Evolutionary conservation across 1,140 invertebrate species (phyloP).

Genomic region (Tetramorium simillimum): DNA sequence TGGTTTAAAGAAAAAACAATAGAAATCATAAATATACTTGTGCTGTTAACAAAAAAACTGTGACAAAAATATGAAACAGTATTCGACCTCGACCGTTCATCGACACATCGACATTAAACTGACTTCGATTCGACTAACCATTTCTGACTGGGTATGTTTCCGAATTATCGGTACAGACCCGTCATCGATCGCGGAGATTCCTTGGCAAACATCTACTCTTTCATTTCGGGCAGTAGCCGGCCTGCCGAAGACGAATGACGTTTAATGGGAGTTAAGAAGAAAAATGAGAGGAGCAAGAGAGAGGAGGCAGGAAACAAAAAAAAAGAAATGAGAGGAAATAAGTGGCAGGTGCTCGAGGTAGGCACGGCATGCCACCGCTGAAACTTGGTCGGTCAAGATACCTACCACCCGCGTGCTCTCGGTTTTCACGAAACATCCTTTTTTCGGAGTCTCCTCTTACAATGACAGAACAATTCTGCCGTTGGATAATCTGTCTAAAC

Average conservation of each 20-base stretch:
- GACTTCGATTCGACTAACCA: too few species aligned
- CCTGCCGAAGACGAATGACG: slow-evolving; percentile 16
- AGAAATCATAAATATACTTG: too few species aligned
- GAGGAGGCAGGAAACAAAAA: not conserved
- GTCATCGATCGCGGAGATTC: slow-evolving; percentile 23
- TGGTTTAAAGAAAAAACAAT: too few species aligned
- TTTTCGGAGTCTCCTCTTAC: not conserved
- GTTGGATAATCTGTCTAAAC: not conserved
- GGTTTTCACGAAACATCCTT: not conserved
- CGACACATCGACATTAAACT: too few species aligned
- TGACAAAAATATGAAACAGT: too few species aligned
- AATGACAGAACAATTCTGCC: not conserved
- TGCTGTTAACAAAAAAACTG: too few species aligned
- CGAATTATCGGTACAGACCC: not conserved
- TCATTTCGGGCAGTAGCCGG: slow-evolving; percentile 35
- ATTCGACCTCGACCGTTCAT: too few species aligned
- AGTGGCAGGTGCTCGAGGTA: slow-evolving; percentile 43
- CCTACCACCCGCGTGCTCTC: not conserved
- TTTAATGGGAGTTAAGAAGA: slow-evolving; percentile 39
- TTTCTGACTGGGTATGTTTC: not conserved
- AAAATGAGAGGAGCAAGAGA: not conserved
- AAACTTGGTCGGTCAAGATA: slow-evolving; percentile 8
- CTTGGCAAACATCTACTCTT: slow-evolving; percentile 56
- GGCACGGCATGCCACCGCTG: slow-evolving; percentile 8
- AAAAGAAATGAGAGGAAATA: slow-evolving; percentile 20